Evolutionary conservation across 2,888 invertebrate genomes (phyloP), one percentile per base, ranked within the genome.

Genomic region (Limnephilus rhombicus): DNA sequence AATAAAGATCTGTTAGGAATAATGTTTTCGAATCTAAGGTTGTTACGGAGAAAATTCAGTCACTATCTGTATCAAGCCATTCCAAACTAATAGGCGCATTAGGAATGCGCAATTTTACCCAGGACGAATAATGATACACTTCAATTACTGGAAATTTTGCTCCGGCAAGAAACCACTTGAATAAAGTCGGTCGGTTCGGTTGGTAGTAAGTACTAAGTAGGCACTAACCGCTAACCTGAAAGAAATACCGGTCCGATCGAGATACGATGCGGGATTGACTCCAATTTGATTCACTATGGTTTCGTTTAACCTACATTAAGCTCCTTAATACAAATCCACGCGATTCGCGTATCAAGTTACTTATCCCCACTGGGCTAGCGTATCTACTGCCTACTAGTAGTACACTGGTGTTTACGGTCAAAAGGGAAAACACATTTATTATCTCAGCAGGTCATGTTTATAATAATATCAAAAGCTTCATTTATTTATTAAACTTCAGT

Each of bases 1-100:
- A 68, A 87, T 86, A 86, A 86, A 86, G n/a, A 85, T 85, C 37
- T 85, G 29, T 68, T 9, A 85, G 37, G 41, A 85, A 85, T 82
- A 82, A 41, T 24, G 41, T 85, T 41, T 41, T 41, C 31, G 13
- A 34, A 68, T 29, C 31, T 68, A 24, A 68, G 68, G 68, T 45
- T 37, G 41, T 83, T n/a, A 34, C 4, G n/a, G 68, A 34, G 18
- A 87, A 68, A 87, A 34, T 53, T 15, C 29, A 18, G 87, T 68
- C 53, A 18, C 18, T 34, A 68, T 41, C 86, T 86, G 86, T 29
- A 29, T n/a, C 45, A 13, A 45, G 68, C 53, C 37, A 68, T 87
- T 87, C 68, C 29, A 24, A 87, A 87, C 68, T 53, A 87, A 87
- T 87, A 68, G 53, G 15, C 31, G 34, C 24, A 87, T 87, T 34